These are phyloP conservation scores for Prionailurus bengalensis DNA, from an alignment of 2,113 vertebrate species.

Conservation along the genomic window DNA sequence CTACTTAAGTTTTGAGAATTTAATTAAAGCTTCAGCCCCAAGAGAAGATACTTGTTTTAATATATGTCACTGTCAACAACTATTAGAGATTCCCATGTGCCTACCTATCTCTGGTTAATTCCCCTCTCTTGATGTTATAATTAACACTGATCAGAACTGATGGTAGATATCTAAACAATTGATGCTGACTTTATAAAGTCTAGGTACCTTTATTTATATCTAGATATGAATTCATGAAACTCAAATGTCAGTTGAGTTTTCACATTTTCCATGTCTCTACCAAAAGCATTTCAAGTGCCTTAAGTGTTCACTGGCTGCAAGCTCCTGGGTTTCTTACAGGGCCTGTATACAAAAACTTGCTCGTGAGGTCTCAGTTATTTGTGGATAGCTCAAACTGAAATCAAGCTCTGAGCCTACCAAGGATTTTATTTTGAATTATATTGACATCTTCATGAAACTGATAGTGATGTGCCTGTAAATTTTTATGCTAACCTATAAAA, in stretches of 20 bases:
- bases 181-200: conserved; percentile 13
- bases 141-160: conserved; percentile 46
- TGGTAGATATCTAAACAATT: background rate
- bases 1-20: background rate
- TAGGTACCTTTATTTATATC: background rate
- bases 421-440: conserved; percentile 1
- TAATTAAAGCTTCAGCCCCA: conserved; percentile 9
- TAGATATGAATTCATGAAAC: background rate
- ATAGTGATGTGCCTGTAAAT: conserved; percentile 43
- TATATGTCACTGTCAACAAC: conserved; percentile 56
- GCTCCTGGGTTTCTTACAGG: background rate
- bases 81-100: background rate
- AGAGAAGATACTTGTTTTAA: conserved; percentile 61
- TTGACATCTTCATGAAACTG: conserved; percentile 40
- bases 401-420: background rate
- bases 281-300: background rate
- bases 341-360: background rate
- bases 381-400: background rate
- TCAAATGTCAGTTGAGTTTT: background rate
- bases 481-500: conserved; percentile 1
- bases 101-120: conserved; percentile 39
- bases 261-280: background rate
- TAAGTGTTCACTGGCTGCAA: background rate
- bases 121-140: background rate
- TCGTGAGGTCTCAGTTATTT: conserved; percentile 2